Evolutionary conservation across 2,797 vertebrate genomes (phyloP).

Genomic region (Propithecus deckenii): DNA sequence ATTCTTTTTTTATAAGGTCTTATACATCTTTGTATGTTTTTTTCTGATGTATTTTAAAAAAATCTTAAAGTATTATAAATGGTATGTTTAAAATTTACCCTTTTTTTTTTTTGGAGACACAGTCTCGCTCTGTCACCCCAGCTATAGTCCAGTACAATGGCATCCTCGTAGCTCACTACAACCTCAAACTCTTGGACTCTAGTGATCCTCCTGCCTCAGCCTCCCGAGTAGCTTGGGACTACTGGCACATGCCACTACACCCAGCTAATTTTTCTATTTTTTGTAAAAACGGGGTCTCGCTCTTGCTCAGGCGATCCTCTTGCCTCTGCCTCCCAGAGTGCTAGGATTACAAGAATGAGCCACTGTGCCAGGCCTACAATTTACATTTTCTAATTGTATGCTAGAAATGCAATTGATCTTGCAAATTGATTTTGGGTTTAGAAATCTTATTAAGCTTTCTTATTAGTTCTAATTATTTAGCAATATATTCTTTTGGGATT

Average conservation of each 20-base stretch:
- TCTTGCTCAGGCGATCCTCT: too few species aligned
- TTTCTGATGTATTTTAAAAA: background rate
- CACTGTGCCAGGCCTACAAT: background rate
- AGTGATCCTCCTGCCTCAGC: too few species aligned
- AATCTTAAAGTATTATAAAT: background rate
- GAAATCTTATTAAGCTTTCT: background rate
- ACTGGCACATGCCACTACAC: too few species aligned
- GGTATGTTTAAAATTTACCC: background rate
- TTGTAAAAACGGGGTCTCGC: rapidly evolving
- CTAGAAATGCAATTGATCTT: background rate
- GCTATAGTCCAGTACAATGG: too few species aligned
- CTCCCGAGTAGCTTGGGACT: too few species aligned
- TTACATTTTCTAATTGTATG: background rate
- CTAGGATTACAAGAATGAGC: too few species aligned
- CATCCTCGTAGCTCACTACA: too few species aligned
- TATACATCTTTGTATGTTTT: background rate
- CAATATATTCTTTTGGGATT: background rate
- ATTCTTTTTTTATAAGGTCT: background rate
- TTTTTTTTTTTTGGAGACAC: too few species aligned
- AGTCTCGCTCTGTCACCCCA: too few species aligned
- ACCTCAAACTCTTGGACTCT: too few species aligned
- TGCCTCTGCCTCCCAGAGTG: too few species aligned
- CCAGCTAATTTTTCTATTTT: too few species aligned
- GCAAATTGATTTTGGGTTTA: background rate
- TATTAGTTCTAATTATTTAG: background rate